Percentiles rank a stretch among this genome's conserved stretches.
Conservation (phyloP, 2,888 invertebrate genomes). For the Diarsia brunnea region DNA sequence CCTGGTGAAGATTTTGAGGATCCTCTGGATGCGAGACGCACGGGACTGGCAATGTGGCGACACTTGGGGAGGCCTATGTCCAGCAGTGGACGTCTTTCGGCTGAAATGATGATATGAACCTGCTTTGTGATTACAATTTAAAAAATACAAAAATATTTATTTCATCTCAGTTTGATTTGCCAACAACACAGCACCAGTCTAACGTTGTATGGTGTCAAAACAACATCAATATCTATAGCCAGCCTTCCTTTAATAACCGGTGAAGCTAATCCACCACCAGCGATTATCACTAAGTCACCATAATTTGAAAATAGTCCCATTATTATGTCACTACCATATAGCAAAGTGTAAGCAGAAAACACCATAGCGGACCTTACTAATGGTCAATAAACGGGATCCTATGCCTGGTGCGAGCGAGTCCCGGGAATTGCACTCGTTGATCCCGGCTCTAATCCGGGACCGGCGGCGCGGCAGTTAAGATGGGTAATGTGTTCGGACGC, state of each 20-base stretch:
- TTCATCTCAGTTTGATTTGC: neutral
- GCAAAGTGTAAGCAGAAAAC: slow-evolving; percentile 67
- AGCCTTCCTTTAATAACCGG: slow-evolving; percentile 15
- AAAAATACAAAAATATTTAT: too few relatives aligned
- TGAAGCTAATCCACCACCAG: slow-evolving; percentile 42
- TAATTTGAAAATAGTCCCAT: slow-evolving; percentile 68
- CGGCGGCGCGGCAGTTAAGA: slow-evolving; percentile 70
- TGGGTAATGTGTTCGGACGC: slow-evolving; percentile 67
- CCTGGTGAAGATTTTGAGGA: too few relatives aligned
- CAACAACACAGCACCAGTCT: neutral
- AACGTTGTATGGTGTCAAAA: neutral
- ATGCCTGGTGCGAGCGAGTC: slow-evolving; percentile 68
- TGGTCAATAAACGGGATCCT: slow-evolving; percentile 79
- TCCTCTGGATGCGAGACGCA: too few relatives aligned
- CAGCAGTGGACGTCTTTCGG: too few relatives aligned
- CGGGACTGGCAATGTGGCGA: too few relatives aligned
- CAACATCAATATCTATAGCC: neutral
- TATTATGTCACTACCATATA: slow-evolving; percentile 63
- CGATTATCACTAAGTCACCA: slow-evolving; percentile 56
- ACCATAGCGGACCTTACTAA: slow-evolving; percentile 71
- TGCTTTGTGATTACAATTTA: too few relatives aligned
- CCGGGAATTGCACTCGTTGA: slow-evolving; percentile 74
- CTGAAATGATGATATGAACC: too few relatives aligned
- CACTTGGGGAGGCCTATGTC: too few relatives aligned
- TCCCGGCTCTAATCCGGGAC: slow-evolving; percentile 75